A percentile compares a stretch with the other conserved stretches of the same genome.
Evolutionary conservation across 1,140 invertebrate species (phyloP).

Genomic region (Ceratosolen solmsi): DNA sequence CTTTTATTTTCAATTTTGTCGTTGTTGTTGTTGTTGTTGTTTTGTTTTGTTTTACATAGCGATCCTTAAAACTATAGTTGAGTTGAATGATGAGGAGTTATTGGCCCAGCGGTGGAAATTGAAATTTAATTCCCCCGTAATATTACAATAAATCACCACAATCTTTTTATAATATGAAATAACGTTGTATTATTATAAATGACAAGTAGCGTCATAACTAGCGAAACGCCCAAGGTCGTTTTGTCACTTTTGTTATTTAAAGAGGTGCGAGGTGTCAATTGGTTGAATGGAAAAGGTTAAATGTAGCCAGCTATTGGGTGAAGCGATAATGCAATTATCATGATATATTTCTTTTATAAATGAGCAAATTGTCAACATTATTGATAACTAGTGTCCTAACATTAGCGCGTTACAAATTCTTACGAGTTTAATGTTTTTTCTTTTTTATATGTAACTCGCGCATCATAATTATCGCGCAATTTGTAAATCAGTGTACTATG

Average conservation of each 20-base stretch:
- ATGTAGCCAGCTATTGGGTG: slow-evolving; percentile 55
- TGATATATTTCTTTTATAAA: not conserved
- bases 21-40: no score
- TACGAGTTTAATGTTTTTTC: not conserved
- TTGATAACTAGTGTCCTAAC: not conserved
- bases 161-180: no score
- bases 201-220: slow-evolving; percentile 7
- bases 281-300: slow-evolving; percentile 67
- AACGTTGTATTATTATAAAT: not conserved
- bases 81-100: no score
- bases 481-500: not conserved
- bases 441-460: not conserved
- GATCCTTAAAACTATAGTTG: not conserved
- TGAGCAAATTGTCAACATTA: slow-evolving; percentile 14
- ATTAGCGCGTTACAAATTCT: not conserved
- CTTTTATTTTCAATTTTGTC: no score
- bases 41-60: not conserved
- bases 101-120: no score
- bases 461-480: not conserved
- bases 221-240: slow-evolving; percentile 15
- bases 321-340: slow-evolving; percentile 64
- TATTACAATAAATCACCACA: no score
- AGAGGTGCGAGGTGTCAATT: slow-evolving; percentile 63
- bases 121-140: no score
- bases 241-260: slow-evolving; percentile 52